Evolutionary conservation across 2,797 vertebrate species (phyloP).

Genomic region (Ctenochaetus hawaiiensis): DNA sequence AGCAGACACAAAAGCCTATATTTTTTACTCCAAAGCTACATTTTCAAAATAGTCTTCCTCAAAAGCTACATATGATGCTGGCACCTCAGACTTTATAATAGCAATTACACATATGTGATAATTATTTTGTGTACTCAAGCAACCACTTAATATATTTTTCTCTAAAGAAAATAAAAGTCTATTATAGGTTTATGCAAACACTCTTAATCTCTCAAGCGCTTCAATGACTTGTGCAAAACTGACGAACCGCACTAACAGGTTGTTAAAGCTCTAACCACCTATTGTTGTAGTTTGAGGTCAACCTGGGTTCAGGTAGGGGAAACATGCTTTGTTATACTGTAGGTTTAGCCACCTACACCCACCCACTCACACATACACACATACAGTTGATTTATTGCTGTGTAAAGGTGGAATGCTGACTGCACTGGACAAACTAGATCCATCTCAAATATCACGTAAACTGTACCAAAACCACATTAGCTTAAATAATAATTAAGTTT

Average conservation of each 20-base stretch:
- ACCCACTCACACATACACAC: constrained; percentile 26
- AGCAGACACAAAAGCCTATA: too few relatives aligned
- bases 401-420: constrained; percentile 51
- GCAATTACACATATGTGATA: not conserved
- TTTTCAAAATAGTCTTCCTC: too few relatives aligned
- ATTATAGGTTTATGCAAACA: constrained; percentile 8
- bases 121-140: not conserved
- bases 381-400: constrained; percentile 49
- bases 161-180: not conserved
- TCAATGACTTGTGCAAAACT: constrained; percentile 39
- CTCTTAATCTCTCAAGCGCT: constrained; percentile 30
- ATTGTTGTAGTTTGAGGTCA: constrained; percentile 60
- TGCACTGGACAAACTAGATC: constrained; percentile 54
- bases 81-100: too few relatives aligned
- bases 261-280: constrained; percentile 34
- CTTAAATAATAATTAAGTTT: not conserved
- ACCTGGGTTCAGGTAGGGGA: constrained; percentile 49
- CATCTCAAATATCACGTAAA: constrained; percentile 22
- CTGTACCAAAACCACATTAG: not conserved
- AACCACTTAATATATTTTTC: not conserved
- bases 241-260: constrained; percentile 53
- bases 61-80: too few relatives aligned
- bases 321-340: constrained; percentile 29
- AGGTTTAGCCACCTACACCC: constrained; percentile 39
- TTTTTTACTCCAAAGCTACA: too few relatives aligned